Base-by-base conservation (phyloP, 1,140 invertebrate genomes). In the Sarcophaga peregrina region DNA sequence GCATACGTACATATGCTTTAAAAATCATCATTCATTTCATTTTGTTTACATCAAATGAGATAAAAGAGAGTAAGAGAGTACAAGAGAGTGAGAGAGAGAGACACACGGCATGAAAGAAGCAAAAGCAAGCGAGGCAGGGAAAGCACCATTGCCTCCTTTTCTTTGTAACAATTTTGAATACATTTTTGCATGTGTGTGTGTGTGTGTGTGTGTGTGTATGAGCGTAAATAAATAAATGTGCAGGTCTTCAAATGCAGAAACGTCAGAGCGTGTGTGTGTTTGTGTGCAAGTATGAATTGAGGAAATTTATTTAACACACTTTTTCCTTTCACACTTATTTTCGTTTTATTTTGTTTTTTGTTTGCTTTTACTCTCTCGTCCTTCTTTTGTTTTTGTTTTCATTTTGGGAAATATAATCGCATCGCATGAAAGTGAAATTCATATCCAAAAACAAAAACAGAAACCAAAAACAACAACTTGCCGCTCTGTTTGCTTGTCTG, bases 301-400 rank as follows among this genome's bases (percentile, higher is more conserved):
- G 13, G 54, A 58, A 58, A 58, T 58, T 58, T 58, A 58, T 58
- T 58, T 58, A 58, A 58, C 54, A 58, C 54, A 58, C 54, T 58
- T 58, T 58, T 58, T 58, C n/a, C 11, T 58, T 58, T 13, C n/a
- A 0, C 9, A 15, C 48, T n/a, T n/a, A n/a, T n/a, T 37, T 37
- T 37, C 25, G 4, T 37, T 37, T 37, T 37, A 2, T 37, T 37
- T 37, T 37, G 1, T 37, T 37, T 37, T 37, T 37, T 37, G 25
- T 37, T 37, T 37, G 4, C n/a, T n/a, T n/a, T n/a, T 37, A 37
- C 1, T 37, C 25, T 37, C 25, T 37, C 25, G 25, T 37, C 25
- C 25, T 37, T 37, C 4, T 37, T 37, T 37, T 37, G 25, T 37
- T 37, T 37, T 52, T 10, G 8, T 58, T 58, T n/a, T 58, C 54